A percentile compares a stretch with the other conserved stretches of the same genome.
These are phyloP conservation scores for Rhogogaster chlorosoma DNA, from an alignment of 2,888 invertebrate genomes.

Conservation along the genomic window DNA sequence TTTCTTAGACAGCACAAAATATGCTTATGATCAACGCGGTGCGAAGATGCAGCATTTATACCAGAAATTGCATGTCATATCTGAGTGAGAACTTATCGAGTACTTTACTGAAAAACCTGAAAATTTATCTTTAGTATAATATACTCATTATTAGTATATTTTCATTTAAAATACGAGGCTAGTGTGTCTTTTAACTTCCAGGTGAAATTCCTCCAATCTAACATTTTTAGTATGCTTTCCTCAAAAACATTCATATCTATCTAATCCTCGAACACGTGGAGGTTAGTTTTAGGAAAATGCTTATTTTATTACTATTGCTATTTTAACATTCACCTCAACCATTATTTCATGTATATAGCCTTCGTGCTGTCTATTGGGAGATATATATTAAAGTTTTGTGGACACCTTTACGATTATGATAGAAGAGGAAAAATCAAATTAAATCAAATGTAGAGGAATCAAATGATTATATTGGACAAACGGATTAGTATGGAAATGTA, in stretches of 20 bases:
- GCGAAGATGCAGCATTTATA: neutral
- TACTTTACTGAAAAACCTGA: neutral
- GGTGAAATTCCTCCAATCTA: neutral
- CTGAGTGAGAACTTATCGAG: neutral
- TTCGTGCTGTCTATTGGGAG: too few relatives aligned
- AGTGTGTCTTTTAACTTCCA: neutral
- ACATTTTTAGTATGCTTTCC: neutral
- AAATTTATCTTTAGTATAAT: neutral
- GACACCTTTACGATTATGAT: too few relatives aligned
- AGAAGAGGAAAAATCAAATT: too few relatives aligned
- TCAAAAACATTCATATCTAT: neutral
- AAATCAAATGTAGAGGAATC: too few relatives aligned
- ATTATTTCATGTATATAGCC: too few relatives aligned
- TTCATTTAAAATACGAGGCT: constrained; percentile 1
- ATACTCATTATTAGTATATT: neutral
- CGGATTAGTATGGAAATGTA: too few relatives aligned
- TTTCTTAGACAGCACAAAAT: neutral
- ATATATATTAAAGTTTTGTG: too few relatives aligned
- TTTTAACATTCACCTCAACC: too few relatives aligned
- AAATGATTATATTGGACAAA: too few relatives aligned
- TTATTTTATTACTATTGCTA: too few relatives aligned
- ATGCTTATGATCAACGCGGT: neutral
- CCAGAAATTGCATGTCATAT: neutral
- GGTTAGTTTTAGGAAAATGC: neutral
- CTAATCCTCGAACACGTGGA: neutral